Evolutionary conservation across 1,140 invertebrate species (phyloP).

Genomic region (Brevipalpus yothersi): DNA sequence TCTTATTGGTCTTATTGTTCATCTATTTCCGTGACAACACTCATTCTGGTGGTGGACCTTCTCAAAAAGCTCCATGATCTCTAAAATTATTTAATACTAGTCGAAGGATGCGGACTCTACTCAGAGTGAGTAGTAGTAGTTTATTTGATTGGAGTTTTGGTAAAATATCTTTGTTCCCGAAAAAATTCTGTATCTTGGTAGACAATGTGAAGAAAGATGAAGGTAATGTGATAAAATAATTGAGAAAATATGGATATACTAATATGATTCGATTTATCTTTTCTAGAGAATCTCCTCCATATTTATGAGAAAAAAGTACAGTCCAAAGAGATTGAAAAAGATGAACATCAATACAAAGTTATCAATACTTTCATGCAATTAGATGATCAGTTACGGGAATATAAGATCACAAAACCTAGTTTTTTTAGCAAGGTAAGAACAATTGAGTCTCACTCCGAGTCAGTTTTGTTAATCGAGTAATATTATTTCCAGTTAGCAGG

Average conservation of each 20-base stretch:
- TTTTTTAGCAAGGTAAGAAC: constrained; percentile 15
- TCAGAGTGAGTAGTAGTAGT: too few relatives aligned
- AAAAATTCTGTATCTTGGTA: background rate
- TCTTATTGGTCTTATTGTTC: too few relatives aligned
- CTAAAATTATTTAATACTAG: too few relatives aligned
- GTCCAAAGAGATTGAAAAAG: constrained; percentile 32
- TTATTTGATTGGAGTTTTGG: too few relatives aligned
- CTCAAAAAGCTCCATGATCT: too few relatives aligned
- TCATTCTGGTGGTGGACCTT: too few relatives aligned
- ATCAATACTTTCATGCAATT: constrained; percentile 38
- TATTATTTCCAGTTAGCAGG: background rate
- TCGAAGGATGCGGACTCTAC: too few relatives aligned
- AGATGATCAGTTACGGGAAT: constrained; percentile 34
- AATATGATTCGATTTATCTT: background rate
- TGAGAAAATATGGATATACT: background rate
- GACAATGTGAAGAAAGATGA: background rate
- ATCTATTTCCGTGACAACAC: too few relatives aligned
- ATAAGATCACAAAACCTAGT: constrained; percentile 25
- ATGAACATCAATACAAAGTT: constrained; percentile 42
- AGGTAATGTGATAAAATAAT: background rate
- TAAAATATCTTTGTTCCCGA: too few relatives aligned
- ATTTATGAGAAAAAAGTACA: constrained; percentile 19
- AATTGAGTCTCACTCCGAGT: background rate
- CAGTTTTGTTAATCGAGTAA: too few relatives aligned
- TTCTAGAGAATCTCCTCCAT: background rate